Percentiles rank a stretch among this genome's conserved stretches.
Conservation (phyloP, 1,140 invertebrate genomes). For the Papilio polytes region DNA sequence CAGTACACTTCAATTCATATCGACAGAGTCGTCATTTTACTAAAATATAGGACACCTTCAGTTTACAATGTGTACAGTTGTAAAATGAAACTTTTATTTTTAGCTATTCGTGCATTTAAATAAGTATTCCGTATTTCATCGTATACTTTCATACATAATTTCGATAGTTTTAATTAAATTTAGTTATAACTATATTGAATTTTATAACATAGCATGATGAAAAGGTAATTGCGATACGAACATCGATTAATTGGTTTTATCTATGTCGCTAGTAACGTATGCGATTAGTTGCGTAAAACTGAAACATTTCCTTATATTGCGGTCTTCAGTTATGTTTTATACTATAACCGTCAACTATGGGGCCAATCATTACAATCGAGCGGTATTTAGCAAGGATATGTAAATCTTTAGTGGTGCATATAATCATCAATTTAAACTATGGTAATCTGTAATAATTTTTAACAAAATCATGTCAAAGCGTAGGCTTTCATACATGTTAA, state of each 20-base stretch:
- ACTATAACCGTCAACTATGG: too few species aligned
- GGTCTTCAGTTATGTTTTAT: not conserved
- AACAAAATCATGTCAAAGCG: too few species aligned
- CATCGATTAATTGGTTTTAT: constrained; percentile 3
- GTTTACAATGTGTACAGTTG: not conserved
- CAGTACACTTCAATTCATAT: not conserved
- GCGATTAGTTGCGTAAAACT: not conserved
- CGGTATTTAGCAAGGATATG: too few species aligned
- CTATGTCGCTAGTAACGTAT: not conserved
- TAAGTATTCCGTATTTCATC: too few species aligned
- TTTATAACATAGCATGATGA: not conserved
- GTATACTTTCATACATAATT: too few species aligned
- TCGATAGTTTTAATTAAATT: too few species aligned
- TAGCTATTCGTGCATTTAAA: too few species aligned
- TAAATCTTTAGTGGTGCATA: too few species aligned
- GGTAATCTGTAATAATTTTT: too few species aligned
- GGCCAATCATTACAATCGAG: too few species aligned
- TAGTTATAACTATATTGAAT: not conserved
- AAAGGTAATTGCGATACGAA: not conserved
- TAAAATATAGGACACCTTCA: constrained; percentile 23
- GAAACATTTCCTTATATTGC: not conserved
- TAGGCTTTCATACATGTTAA: not conserved
- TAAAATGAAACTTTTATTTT: not conserved
- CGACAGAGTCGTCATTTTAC: not conserved
- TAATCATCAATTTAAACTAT: too few species aligned